Conservation (phyloP, 2,113 vertebrate species). For the Carassius gibelio region DNA sequence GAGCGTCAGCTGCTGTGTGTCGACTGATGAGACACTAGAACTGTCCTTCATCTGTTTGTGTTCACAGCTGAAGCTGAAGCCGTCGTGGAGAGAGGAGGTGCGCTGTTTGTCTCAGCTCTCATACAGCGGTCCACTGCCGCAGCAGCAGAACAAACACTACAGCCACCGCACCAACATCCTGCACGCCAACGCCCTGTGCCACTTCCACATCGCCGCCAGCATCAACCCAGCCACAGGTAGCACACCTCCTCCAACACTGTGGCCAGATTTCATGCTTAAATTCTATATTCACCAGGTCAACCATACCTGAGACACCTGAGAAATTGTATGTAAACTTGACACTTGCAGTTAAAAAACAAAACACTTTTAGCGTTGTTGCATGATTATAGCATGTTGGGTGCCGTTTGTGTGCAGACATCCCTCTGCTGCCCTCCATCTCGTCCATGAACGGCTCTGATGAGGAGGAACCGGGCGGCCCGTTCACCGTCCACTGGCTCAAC, state of each 20-base stretch:
- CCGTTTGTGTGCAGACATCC: constrained; percentile 83
- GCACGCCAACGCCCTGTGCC: constrained; percentile 92
- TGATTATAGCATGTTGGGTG: no score
- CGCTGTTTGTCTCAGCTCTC: constrained; percentile 79
- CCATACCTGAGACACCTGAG: no score
- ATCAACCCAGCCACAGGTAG: constrained; percentile 96
- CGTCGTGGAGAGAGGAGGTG: constrained; percentile 78
- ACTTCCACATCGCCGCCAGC: constrained; percentile 98
- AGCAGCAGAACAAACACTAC: constrained; percentile 85
- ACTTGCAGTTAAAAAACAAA: no score
- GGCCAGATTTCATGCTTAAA: no score
- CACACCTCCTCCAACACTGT: no score
- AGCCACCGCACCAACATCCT: constrained; percentile 77
- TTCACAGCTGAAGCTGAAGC: constrained; percentile 80
- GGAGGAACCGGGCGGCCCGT: constrained; percentile 88
- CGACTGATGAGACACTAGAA: neutral
- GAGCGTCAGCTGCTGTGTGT: constrained; percentile 43
- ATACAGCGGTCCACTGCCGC: constrained; percentile 81
- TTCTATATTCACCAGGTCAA: no score
- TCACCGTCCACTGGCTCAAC: constrained; percentile 97
- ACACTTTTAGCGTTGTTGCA: no score
- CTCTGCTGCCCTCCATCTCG: constrained; percentile 94
- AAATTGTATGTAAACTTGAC: no score
- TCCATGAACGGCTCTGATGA: constrained; percentile 84
- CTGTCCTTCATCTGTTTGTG: neutral